These are phyloP conservation scores for Ypsolopha scabrella DNA, from an alignment of 2,888 invertebrate genomes.

Conservation along the genomic window DNA sequence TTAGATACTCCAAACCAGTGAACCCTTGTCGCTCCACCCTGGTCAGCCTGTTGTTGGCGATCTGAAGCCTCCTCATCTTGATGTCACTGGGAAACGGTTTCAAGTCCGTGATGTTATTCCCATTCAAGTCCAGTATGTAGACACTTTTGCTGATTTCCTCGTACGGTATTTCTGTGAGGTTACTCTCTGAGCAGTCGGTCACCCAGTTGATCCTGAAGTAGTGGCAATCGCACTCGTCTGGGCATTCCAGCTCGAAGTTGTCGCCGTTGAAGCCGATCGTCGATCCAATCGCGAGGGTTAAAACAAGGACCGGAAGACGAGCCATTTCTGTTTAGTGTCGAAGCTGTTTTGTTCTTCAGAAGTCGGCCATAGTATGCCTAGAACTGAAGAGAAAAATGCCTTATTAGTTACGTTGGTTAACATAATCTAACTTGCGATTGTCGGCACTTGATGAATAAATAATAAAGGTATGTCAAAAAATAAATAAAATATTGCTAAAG, in stretches of 20 bases:
- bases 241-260: constrained; percentile 76
- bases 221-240: constrained; percentile 81
- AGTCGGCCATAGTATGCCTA: constrained; percentile 20
- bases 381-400: constrained; percentile 7
- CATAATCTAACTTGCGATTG: not conserved
- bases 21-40: constrained; percentile 73
- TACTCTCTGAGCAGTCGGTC: constrained; percentile 81
- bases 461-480: no score
- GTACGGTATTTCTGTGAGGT: constrained; percentile 76
- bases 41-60: constrained; percentile 75
- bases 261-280: constrained; percentile 69
- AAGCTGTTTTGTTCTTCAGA: constrained; percentile 7
- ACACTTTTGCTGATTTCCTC: constrained; percentile 77
- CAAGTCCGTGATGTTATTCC: constrained; percentile 73
- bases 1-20: constrained; percentile 73
- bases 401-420: not conserved
- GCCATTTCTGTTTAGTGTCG: constrained; percentile 28
- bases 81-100: constrained; percentile 75
- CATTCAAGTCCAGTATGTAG: constrained; percentile 78
- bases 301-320: constrained; percentile 25
- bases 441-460: no score
- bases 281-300: constrained; percentile 32
- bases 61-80: constrained; percentile 76
- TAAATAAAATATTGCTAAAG: no score
- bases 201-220: constrained; percentile 83